Evolutionary conservation across 1,140 invertebrate genomes (phyloP), one percentile per base, ranked within the genome.

Genomic region (Drepana arcuata): DNA sequence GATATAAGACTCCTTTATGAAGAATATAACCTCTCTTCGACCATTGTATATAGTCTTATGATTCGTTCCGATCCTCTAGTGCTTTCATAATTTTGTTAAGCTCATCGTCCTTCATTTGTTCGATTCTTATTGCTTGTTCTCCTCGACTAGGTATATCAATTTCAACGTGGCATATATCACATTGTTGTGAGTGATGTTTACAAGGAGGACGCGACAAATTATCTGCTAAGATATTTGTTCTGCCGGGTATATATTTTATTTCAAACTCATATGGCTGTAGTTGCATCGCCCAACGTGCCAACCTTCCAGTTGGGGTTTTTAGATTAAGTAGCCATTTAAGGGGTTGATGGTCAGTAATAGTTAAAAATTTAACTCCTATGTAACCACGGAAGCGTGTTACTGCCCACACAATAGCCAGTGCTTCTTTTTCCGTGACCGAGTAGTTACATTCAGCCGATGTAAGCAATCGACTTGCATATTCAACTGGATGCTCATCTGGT

Each of bases 351-450:
- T 67, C 62, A 6, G 46, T 53, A 2, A 83, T 48, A 2, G 15
- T 62, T 75, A 48, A 85, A 73, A 42, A 42, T 7, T 31, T 50
- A 5, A 67, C 71, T 25, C 74, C 62, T 13, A 72, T 37, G 29
- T 77, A 79, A 0, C 50, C 50, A 16, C 66, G 26, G 23, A 82
- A 85, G 16, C 72, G 56, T 11, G 74, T 45, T 0, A 86, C 55
- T 0, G 75, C 75, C 58, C 65, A 79, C 0, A 86, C 48, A 1
- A 86, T 51, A 0, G 83, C 84, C 2, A 86, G 43, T 13, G 61
- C 62, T 56, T 86, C 83, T 24, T 60, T 37, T 41, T 87, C 83
- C 1, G 65, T 78, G 1, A 56, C 64, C 0, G 50, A 43, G 31
- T 83, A 85, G 16, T 83, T 83, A 13, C 36, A 39, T 54, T 88